These are phyloP conservation scores for Anastatus disparis DNA, from an alignment of 1,140 invertebrate species.

Conservation along the genomic window DNA sequence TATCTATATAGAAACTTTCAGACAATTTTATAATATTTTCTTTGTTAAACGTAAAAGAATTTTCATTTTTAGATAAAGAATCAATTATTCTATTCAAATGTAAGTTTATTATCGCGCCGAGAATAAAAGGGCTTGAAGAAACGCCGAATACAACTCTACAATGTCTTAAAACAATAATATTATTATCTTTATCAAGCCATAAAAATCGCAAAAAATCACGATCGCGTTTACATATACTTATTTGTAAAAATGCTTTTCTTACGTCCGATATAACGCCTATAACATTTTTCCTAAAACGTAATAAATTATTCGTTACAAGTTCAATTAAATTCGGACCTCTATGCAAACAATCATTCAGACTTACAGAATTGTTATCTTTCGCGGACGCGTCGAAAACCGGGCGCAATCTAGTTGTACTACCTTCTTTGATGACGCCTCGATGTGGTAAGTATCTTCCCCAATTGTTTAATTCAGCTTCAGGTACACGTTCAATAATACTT, in stretches of 20 bases:
- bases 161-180: neutral
- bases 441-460: constrained; percentile 36
- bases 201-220: neutral
- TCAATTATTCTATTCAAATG: too few species aligned
- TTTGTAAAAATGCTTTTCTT: neutral
- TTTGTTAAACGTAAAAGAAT: too few species aligned
- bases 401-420: constrained; percentile 37
- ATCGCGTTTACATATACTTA: neutral
- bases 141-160: constrained; percentile 9
- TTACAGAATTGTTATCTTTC: neutral
- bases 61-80: neutral
- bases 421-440: constrained; percentile 35
- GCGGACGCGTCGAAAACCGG: constrained; percentile 46
- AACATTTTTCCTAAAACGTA: constrained; percentile 46
- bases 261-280: neutral
- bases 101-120: neutral
- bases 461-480: neutral
- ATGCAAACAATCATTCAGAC: constrained; percentile 41
- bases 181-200: neutral
- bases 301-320: constrained; percentile 52
- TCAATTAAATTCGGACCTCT: constrained; percentile 57
- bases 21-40: neutral
- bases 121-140: too few species aligned
- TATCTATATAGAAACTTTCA: neutral
- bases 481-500: constrained; percentile 42